Conservation (phyloP, 1,140 invertebrate species). For the Heliconius melpomene region DNA sequence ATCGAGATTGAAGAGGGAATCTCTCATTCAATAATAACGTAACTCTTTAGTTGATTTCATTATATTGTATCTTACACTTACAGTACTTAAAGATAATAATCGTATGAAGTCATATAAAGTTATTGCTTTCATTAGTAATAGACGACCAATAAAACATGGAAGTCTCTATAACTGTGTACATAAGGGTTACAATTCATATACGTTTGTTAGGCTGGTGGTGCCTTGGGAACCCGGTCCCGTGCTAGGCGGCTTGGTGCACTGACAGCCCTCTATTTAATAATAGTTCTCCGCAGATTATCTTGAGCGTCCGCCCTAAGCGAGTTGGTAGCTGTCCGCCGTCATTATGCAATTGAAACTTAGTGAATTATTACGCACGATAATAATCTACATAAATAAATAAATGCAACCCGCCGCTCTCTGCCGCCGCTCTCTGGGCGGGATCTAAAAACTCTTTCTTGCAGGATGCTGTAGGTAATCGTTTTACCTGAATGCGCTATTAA, state of each 20-base stretch:
- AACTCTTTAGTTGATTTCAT: not conserved
- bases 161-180: conserved; percentile 14
- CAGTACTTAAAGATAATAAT: not conserved
- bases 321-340: conserved; percentile 73
- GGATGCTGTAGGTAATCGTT: conserved; percentile 34
- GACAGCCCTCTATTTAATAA: conserved; percentile 77
- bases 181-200: conserved; percentile 12
- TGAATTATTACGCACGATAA: conserved; percentile 80
- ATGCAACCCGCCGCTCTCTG: conserved; percentile 40
- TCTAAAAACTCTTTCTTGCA: conserved; percentile 26
- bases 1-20: conserved; percentile 20
- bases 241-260: conserved; percentile 51
- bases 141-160: not conserved
- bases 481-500: conserved; percentile 34
- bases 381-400: conserved; percentile 79
- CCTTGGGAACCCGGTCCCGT: conserved; percentile 46
- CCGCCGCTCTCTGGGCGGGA: conserved; percentile 51
- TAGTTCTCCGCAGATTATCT: conserved; percentile 71
- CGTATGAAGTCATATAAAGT: not conserved
- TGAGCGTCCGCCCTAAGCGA: conserved; percentile 65
- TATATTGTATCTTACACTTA: not conserved
- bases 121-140: not conserved
- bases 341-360: conserved; percentile 81
- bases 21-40: not conserved
- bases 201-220: conserved; percentile 23